Evolutionary conservation across 2,113 vertebrate genomes (phyloP).

Genomic region (Aptenodytes forsteri): DNA sequence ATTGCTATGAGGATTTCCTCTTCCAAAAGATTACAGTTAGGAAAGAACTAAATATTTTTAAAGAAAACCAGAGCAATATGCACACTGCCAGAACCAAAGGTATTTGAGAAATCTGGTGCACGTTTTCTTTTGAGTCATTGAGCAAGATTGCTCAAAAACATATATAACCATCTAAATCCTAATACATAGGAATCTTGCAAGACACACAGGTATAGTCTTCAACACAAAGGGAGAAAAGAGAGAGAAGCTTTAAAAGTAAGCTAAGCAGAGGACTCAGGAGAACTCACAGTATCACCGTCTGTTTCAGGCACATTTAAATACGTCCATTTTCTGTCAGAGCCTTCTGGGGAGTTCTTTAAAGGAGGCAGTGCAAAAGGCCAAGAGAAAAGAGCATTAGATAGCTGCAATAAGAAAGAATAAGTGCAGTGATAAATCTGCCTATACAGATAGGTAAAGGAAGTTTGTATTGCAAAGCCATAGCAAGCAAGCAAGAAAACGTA

Average conservation of each 20-base stretch:
- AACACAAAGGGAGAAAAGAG: neutral
- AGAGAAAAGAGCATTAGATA: constrained; percentile 62
- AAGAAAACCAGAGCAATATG: neutral
- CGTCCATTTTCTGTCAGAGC: constrained; percentile 89
- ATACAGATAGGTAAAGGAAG: neutral
- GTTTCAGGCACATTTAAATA: constrained; percentile 93
- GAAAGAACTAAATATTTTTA: neutral
- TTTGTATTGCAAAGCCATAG: neutral
- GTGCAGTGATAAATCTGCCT: neutral
- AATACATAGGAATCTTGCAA: neutral
- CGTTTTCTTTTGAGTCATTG: neutral
- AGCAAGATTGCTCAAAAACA: neutral
- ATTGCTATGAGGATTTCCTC: neutral
- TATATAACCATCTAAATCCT: neutral
- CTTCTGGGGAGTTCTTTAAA: constrained; percentile 84
- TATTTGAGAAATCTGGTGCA: neutral
- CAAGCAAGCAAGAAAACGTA: neutral
- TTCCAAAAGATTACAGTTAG: neutral
- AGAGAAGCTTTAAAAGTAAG: neutral
- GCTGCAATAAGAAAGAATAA: constrained; percentile 24
- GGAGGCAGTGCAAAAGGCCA: constrained; percentile 30
- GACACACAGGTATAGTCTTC: neutral
- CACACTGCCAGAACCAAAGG: neutral
- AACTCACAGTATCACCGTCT: constrained; percentile 97
- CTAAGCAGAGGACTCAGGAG: constrained; percentile 37